phyloP scores from a whole-genome alignment of 2,888 invertebrate species.

The Monopis laevigella region DNA sequence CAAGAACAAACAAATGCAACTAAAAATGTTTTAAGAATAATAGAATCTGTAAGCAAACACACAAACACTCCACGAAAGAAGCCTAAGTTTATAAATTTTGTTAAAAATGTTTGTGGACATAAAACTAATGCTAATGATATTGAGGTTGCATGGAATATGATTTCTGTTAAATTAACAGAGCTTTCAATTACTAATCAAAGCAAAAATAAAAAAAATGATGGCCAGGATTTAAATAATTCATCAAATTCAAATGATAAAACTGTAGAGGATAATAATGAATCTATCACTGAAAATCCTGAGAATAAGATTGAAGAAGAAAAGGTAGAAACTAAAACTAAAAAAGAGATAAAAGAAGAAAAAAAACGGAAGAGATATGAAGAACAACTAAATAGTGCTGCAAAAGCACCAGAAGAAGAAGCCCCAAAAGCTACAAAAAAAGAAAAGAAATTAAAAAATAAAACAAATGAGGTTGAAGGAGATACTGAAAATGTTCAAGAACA shows the following conservation, averaged over 20 bases:
- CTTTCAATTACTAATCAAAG: constrained; percentile 41
- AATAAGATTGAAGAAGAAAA: constrained; percentile 22
- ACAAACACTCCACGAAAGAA: constrained; percentile 90
- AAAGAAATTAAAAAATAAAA: constrained; percentile 51
- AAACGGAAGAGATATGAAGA: constrained; percentile 57
- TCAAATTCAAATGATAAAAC: constrained; percentile 16
- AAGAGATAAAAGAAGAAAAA: constrained; percentile 56
- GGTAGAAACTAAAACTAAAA: constrained; percentile 37
- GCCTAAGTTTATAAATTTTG: constrained; percentile 82
- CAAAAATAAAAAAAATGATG: constrained; percentile 17
- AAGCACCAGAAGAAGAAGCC: constrained; percentile 27
- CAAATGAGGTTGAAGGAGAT: constrained; percentile 30
- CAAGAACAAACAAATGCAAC: constrained; percentile 65
- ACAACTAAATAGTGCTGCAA: constrained; percentile 45
- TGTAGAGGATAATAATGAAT: constrained; percentile 22
- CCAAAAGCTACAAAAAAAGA: constrained; percentile 40
- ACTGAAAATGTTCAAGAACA: constrained; percentile 26
- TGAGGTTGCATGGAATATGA: constrained; percentile 75
- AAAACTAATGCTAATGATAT: constrained; percentile 65
- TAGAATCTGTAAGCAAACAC: constrained; percentile 74
- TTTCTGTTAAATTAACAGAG: constrained; percentile 62
- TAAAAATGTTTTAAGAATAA: constrained; percentile 66
- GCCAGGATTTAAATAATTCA: constrained; percentile 24
- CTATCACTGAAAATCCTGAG: constrained; percentile 22
- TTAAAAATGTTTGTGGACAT: constrained; percentile 70